Evolutionary conservation across 2,113 vertebrate species (phyloP), one percentile per base, ranked within the genome.

Genomic region (Otocyon megalotis): DNA sequence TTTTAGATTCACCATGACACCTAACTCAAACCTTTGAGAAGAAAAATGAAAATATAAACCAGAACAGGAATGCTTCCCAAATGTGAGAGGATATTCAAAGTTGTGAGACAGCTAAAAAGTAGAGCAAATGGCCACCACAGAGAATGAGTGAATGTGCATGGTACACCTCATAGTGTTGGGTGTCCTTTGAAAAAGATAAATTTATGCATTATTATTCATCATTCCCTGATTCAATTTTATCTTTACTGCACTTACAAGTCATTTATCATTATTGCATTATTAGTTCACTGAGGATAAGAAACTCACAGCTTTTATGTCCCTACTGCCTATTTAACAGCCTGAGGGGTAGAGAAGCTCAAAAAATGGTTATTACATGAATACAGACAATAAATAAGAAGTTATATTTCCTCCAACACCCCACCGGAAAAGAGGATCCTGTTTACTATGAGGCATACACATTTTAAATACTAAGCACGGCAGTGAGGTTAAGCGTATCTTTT

Each of bases 161-260:
- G 17, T n/a, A 8, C 19, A 2, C 16, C 3, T 24, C 35, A 56
- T 5, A 24, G 11, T 1, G 14, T 5, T 28, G 4, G 32, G 28
- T 26, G 35, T 30, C 43, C 10, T 81, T 12, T 76, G 16, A 32
- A 37, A 43, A 54, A 67, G 32, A 17, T 16, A 60, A 35, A 43
- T 22, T 4, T 50, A 24, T 58, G 12, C 17, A 4, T 53, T 15
- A 19, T 43, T 19, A 76, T 50, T 72, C 43, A 15, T 65, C 12
- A n/a, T 62, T 54, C 28, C 2, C 43, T 62, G 24, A 17, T 81
- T 1, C n/a, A 15, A 20, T 48, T 35, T 62, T 60, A 77, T 30
- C 32, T 69, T n/a, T 48, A 7, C 43, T 76, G 24, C 3, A 60
- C 9, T 72, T 79, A 26, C 4, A 54, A 3, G 12, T 60, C 67